Evolutionary conservation across 2,888 invertebrate species (phyloP), one percentile per base, ranked within the genome.

Genomic region (Lacanobia oleracea): DNA sequence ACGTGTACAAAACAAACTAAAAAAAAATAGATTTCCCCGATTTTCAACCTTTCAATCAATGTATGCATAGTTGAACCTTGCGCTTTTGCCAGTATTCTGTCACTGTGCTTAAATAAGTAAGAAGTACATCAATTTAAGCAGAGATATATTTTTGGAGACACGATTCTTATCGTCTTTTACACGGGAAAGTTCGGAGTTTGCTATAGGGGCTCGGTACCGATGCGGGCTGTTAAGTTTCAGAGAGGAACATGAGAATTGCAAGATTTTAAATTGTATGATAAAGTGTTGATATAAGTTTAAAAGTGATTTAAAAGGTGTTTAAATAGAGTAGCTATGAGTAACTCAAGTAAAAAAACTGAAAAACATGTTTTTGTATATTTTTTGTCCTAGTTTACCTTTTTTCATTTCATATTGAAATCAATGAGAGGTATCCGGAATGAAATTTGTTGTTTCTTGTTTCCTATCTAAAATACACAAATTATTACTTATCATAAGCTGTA

Each of bases 141-240:
- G 57, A 33, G 50, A 69, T 66, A 56, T 67, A 79, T 70, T 67
- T 77, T 68, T 56, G 73, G 48, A 81, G 69, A 72, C 54, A 61
- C 45, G 33, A 73, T 75, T 56, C 37, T 69, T 74, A 83, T 74
- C 79, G 61, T 59, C 37, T 53, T 74, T 53, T 56, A 71, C 66
- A 69, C 72, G 75, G 66, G 18, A 71, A 73, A 67, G 53, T 80
- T 80, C 27, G 8, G 37, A 69, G 69, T 79, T 73, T 64, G 56
- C 43, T 57, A 69, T 73, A 73, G 69, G 83, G 83, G 83, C 23
- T 43, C 27, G 33, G 56, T 56, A 14, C n/a, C 23, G 50, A 82
- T 77, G 70, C 73, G 72, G 79, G 70, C 73, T 57, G 70, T 71
- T 69, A 59, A 72, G 54, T 63, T 72, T 51, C n/a, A 50, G 43